Evolutionary conservation across 2,113 vertebrate genomes (phyloP).

Genomic region (Cephalophus harveyi): DNA sequence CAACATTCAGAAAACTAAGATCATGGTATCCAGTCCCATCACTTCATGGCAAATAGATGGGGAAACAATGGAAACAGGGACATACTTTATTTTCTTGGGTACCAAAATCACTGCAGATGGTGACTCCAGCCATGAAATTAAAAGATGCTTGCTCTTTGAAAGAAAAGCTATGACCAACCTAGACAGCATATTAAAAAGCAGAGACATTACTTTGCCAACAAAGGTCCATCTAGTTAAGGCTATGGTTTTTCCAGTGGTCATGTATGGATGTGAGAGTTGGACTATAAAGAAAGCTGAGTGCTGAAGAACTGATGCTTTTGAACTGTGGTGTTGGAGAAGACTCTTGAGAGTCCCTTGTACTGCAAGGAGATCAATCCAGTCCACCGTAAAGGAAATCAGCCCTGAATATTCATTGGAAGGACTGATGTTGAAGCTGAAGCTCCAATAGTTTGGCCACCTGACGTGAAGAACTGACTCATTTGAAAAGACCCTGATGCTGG

Average conservation of each 20-base stretch:
- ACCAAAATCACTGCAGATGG: neutral
- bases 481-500: neutral
- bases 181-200: neutral
- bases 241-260: neutral
- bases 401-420: neutral
- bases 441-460: neutral
- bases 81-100: neutral
- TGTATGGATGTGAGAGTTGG: neutral
- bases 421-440: neutral
- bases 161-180: neutral
- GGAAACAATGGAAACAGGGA: neutral
- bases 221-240: neutral
- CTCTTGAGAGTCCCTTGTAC: neutral
- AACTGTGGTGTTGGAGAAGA: neutral
- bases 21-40: neutral
- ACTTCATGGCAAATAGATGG: neutral
- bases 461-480: neutral
- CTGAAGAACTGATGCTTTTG: neutral
- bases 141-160: neutral
- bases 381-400: accelerated
- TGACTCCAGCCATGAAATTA: neutral
- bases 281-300: neutral
- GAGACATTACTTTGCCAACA: neutral
- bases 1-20: neutral
- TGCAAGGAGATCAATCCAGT: neutral